These are phyloP conservation scores for Protobothrops mucrosquamatus DNA, from an alignment of 2,113 vertebrate genomes.

Conservation along the genomic window DNA sequence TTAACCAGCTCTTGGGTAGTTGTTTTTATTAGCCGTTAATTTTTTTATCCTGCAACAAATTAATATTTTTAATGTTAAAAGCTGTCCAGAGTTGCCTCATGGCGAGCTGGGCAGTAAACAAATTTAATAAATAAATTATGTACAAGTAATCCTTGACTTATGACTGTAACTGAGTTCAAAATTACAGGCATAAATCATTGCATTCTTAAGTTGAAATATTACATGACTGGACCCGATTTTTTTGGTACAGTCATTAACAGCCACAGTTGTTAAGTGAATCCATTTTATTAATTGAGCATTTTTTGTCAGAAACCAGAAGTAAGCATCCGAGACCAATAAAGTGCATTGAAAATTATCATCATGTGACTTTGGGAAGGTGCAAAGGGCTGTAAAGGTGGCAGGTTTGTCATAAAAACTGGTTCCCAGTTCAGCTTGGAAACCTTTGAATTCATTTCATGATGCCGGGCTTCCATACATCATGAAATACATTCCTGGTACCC, in stretches of 20 bases:
- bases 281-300: background rate
- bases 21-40: background rate
- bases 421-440: too few relatives aligned
- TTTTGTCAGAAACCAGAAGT: background rate
- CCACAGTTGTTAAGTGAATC: background rate
- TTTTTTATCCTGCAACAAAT: background rate
- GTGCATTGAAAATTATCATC: background rate
- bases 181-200: background rate
- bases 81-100: background rate
- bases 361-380: background rate
- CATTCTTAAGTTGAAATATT: background rate
- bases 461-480: background rate
- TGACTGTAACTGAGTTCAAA: background rate
- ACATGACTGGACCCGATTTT: background rate
- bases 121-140: background rate
- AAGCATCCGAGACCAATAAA: background rate
- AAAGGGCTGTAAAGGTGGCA: background rate
- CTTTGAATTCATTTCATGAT: too few relatives aligned
- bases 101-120: background rate
- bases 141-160: background rate
- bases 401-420: too few relatives aligned
- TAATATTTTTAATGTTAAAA: background rate
- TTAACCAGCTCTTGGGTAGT: background rate
- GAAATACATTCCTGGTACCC: background rate
- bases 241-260: background rate